Conservation (phyloP, 2,888 invertebrate species). For the Lysandra bellargus region DNA sequence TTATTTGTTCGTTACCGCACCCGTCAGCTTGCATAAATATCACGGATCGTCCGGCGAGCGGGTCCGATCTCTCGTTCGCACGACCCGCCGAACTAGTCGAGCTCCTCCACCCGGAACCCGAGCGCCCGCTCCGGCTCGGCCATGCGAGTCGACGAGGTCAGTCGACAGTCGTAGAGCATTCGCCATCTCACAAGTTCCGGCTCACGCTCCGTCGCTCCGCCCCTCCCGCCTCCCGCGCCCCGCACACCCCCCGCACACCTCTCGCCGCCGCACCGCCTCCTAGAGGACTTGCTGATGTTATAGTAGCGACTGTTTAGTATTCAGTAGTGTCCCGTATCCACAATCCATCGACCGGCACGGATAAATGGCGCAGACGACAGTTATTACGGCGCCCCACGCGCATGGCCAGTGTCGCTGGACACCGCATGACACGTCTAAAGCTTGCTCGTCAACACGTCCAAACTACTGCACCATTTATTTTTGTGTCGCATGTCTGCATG, state of each 20-base stretch:
- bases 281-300: constrained; percentile 9
- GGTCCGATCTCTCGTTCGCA: constrained; percentile 69
- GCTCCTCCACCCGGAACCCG: constrained; percentile 62
- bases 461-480: constrained; percentile 6
- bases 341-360: neutral
- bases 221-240: constrained; percentile 45
- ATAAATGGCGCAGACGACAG: constrained; percentile 21
- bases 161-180: constrained; percentile 78
- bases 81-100: constrained; percentile 59
- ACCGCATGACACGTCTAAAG: neutral
- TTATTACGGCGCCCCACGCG: neutral
- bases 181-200: constrained; percentile 81
- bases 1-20: constrained; percentile 78
- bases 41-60: constrained; percentile 75
- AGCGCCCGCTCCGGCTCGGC: constrained; percentile 62
- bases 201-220: constrained; percentile 50
- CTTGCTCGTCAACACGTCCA: neutral
- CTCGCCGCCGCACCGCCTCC: constrained; percentile 42
- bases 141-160: constrained; percentile 71
- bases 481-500: constrained; percentile 10
- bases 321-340: neutral
- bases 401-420: constrained; percentile 1
- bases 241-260: constrained; percentile 43
- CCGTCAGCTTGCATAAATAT: constrained; percentile 77
- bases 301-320: neutral